Evolutionary conservation across 2,113 vertebrate genomes (phyloP).

Genomic region (Erythrolamprus reginae): DNA sequence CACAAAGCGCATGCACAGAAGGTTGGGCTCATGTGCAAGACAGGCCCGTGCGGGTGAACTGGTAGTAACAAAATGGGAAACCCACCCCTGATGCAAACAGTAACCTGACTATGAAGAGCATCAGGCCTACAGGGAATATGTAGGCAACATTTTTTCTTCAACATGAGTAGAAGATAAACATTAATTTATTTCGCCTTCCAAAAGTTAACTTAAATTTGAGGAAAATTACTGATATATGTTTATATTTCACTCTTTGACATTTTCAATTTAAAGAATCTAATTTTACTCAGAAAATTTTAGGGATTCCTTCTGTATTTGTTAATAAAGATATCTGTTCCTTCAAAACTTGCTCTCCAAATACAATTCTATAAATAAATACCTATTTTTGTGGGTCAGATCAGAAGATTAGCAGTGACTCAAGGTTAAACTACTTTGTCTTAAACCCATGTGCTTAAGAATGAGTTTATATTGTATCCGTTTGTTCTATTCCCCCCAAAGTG

Average conservation of each 20-base stretch:
- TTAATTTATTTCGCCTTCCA: not conserved
- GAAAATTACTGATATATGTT: not conserved
- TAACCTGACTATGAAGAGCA: not conserved
- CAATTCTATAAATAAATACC: not conserved
- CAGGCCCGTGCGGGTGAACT: too few species aligned
- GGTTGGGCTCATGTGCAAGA: too few species aligned
- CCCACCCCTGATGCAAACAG: not conserved
- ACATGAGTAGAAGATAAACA: not conserved
- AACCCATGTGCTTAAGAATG: not conserved
- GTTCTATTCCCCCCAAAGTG: not conserved
- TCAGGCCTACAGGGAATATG: not conserved
- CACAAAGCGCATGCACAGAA: too few species aligned
- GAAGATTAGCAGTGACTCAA: not conserved
- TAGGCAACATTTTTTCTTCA: not conserved
- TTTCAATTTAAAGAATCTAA: not conserved
- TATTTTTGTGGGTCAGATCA: not conserved
- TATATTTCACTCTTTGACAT: not conserved
- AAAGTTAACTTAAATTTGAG: not conserved
- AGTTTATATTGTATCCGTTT: not conserved
- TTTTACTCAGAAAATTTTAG: not conserved
- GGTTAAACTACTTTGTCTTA: not conserved
- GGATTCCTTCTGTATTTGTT: not conserved
- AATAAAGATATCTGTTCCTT: not conserved
- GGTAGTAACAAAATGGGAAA: too few species aligned
- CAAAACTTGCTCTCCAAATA: not conserved